Evolutionary conservation across 1,140 invertebrate genomes (phyloP).

Genomic region (Philotrypesis tridentata): DNA sequence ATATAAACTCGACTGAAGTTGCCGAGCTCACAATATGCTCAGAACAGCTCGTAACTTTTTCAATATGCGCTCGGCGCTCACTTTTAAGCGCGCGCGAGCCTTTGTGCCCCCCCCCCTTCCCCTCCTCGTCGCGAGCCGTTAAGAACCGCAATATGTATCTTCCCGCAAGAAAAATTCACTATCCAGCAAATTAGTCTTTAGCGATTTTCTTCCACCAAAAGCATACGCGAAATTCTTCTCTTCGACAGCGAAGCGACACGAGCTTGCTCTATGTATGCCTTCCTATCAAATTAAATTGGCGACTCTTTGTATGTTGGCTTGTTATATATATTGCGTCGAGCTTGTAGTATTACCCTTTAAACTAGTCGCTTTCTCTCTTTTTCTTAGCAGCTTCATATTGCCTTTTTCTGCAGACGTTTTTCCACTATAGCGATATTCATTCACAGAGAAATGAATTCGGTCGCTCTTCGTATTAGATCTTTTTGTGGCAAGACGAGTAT

Average conservation of each 20-base stretch:
- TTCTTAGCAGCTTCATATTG: neutral
- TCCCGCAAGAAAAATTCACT: slow-evolving; percentile 6
- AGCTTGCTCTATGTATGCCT: neutral
- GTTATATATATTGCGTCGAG: neutral
- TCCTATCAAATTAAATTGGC: neutral
- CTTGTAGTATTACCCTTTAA: neutral
- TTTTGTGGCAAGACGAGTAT: too few species aligned
- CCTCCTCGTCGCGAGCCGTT: slow-evolving; percentile 21
- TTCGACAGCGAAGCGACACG: neutral
- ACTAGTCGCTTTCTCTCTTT: neutral
- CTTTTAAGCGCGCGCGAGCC: neutral
- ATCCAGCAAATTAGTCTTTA: slow-evolving; percentile 1
- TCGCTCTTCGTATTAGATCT: too few species aligned
- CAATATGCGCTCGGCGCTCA: slow-evolving; percentile 31
- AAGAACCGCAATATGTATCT: slow-evolving; percentile 30
- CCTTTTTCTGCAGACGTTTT: neutral
- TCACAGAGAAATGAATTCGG: too few species aligned
- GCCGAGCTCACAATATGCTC: neutral
- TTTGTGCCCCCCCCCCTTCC: neutral
- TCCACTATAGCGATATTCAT: too few species aligned
- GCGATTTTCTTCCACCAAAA: neutral
- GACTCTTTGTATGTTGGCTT: neutral
- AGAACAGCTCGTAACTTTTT: slow-evolving; percentile 20
- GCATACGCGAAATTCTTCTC: neutral
- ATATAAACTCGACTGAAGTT: too few species aligned